Base-by-base conservation (phyloP, 2,888 invertebrate genomes). In the Stenchaetothrips biformis region DNA sequence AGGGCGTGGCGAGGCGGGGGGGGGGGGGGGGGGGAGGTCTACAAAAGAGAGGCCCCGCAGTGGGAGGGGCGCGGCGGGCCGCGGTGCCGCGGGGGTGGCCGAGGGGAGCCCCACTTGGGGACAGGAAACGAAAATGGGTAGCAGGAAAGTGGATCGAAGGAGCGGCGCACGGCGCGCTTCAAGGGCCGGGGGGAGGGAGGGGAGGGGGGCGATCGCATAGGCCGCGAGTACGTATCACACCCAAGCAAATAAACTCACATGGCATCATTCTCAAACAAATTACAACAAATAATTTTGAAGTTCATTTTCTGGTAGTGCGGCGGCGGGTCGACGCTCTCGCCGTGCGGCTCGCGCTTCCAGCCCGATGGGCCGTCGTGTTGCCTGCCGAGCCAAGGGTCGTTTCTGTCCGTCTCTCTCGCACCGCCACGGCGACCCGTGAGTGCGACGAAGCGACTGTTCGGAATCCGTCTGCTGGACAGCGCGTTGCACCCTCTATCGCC, bases 81-180 rank as follows among this genome's bases (percentile, higher is more conserved):
- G 67, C 11, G 67, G 67, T 53, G 53, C 53, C 53, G 53, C 9
- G 53, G 67, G 67, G 25, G 67, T 11, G 8, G 67, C 67, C n/a
- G n/a, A n/a, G n/a, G 59, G 25, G 67, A 25, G 67, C 67, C 67
- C 67, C 67, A 74, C 67, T 74, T 74, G 67, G 67, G 67, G 67
- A 74, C 67, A 74, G 67, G 67, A 74, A 74, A 74, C 67, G 67
- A 74, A 74, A 74, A 74, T 74, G 67, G 67, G 67, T 37, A 37
- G 37, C 21, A 74, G 67, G 67, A 74, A 74, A 74, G 67, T 74
- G 67, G 67, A 74, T 74, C 67, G 67, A 74, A 74, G 67, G n/a
- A 25, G 25, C 59, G 59, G 59, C 59, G 59, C 53, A 18, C 59
- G 59, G 59, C 37, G 37, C 59, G 59, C 59, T 16, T 59, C 59